These are phyloP conservation scores for Cyphomyrmex costatus DNA, from an alignment of 1,140 invertebrate species.

Conservation along the genomic window DNA sequence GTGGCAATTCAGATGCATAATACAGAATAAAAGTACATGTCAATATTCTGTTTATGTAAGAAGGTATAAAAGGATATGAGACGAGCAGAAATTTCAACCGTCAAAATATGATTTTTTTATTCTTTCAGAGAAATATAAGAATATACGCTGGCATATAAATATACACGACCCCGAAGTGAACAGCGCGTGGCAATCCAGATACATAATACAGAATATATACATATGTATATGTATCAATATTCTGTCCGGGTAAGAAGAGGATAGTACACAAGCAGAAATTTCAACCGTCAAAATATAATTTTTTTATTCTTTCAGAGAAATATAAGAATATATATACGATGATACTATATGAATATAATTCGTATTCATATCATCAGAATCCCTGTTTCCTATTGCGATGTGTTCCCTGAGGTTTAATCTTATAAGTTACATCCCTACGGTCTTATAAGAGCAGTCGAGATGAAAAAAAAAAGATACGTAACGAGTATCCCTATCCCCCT, in stretches of 20 bases:
- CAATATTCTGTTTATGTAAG: too few relatives aligned
- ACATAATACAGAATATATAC: background rate
- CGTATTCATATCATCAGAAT: background rate
- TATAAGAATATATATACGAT: background rate
- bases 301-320: background rate
- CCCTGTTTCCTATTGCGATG: background rate
- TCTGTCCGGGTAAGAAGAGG: background rate
- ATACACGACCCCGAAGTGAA: constrained; percentile 57
- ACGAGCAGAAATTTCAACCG: too few relatives aligned
- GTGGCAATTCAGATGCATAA: too few relatives aligned
- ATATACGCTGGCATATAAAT: too few relatives aligned
- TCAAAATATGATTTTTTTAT: too few relatives aligned
- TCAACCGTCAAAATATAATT: background rate
- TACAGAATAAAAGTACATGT: too few relatives aligned
- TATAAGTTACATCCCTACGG: background rate
- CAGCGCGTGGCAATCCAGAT: constrained; percentile 36
- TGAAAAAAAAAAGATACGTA: background rate
- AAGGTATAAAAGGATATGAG: too few relatives aligned
- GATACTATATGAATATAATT: constrained; percentile 3
- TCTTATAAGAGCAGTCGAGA: background rate
- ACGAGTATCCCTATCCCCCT: background rate
- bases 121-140: too few relatives aligned
- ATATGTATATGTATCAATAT: background rate
- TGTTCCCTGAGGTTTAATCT: background rate
- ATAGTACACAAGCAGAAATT: constrained; percentile 10